A percentile compares a stretch with the other conserved stretches of the same genome.
Evolutionary conservation across 2,113 vertebrate genomes (phyloP).

Genomic region (Muscicapa adusta): DNA sequence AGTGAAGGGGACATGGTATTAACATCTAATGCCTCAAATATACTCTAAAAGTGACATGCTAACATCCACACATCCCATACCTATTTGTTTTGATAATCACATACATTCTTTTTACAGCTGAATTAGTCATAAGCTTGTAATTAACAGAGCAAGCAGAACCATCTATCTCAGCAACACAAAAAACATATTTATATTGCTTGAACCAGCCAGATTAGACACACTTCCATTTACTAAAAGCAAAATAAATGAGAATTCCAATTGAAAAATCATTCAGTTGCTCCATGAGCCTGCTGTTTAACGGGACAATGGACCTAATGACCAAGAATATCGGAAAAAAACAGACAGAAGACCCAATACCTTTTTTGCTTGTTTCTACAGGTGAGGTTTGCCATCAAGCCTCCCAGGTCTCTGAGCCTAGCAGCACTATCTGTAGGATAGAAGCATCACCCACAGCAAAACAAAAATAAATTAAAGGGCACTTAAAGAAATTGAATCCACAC

Average conservation of each 20-base stretch:
- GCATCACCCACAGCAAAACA: background rate
- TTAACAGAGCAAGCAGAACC: background rate
- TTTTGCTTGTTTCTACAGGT: background rate
- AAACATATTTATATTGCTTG: background rate
- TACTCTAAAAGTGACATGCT: background rate
- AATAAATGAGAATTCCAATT: background rate
- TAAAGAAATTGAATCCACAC: background rate
- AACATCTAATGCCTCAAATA: background rate
- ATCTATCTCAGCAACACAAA: background rate
- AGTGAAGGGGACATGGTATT: background rate
- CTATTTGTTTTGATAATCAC: background rate
- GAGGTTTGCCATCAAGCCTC: background rate
- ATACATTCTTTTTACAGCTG: background rate
- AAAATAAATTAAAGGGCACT: background rate
- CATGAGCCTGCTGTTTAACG: background rate
- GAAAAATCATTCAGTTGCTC: background rate
- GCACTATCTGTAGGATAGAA: background rate
- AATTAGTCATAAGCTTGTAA: background rate
- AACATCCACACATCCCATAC: background rate
- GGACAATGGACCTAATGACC: background rate
- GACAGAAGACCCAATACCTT: background rate
- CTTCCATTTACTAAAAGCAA: background rate
- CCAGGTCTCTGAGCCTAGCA: background rate
- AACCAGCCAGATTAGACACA: background rate
- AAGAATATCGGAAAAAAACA: background rate